phyloP scores from a whole-genome alignment of 2,797 vertebrate genomes.

The Geotrypetes seraphini region DNA sequence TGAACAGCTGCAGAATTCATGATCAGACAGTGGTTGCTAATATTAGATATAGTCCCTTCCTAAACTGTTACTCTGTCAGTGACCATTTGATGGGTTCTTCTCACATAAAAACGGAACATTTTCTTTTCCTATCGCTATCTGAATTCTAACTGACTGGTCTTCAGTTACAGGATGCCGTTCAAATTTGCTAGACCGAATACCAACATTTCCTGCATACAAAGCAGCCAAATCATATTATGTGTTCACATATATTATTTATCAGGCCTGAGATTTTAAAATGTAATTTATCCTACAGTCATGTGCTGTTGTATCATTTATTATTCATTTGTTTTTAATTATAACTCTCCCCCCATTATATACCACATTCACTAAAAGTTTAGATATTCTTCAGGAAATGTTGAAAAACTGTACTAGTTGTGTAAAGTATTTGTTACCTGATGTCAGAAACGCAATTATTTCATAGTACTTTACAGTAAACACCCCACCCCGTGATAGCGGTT shows the following conservation, averaged over 20 bases:
- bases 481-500: too few species aligned
- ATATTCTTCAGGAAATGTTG: too few species aligned
- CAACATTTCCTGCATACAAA: too few species aligned
- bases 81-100: neutral
- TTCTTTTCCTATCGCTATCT: neutral
- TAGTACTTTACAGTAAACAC: too few species aligned
- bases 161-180: too few species aligned
- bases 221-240: too few species aligned
- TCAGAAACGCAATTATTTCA: too few species aligned
- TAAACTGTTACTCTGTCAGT: constrained; percentile 3
- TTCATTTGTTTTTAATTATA: constrained; percentile 19
- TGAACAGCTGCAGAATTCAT: constrained; percentile 1
- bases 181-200: too few species aligned
- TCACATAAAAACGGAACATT: constrained; percentile 10
- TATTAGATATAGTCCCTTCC: neutral
- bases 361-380: too few species aligned
- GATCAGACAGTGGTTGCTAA: neutral
- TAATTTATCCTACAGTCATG: constrained; percentile 14
- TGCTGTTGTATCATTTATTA: constrained; percentile 26
- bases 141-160: neutral
- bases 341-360: too few species aligned
- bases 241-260: neutral
- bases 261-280: constrained; percentile 7
- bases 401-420: too few species aligned
- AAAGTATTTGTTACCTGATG: too few species aligned